phyloP scores from a whole-genome alignment of 2,888 invertebrate genomes.

The Hedya salicella region DNA sequence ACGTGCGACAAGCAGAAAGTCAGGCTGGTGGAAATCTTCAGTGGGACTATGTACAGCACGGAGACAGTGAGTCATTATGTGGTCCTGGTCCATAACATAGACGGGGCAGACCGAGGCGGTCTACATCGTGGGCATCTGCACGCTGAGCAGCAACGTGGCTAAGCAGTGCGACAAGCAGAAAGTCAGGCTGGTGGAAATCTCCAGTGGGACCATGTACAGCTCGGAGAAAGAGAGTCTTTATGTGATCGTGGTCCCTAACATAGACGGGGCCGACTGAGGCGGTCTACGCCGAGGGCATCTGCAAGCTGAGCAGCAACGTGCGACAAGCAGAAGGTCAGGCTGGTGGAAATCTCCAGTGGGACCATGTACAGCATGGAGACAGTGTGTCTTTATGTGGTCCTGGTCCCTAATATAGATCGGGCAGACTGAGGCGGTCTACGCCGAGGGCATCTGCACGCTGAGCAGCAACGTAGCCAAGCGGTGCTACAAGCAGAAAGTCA shows the following conservation, averaged over 20 bases:
- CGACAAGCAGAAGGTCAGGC: constrained; percentile 87
- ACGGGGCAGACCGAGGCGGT: constrained; percentile 64
- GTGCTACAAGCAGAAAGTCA: constrained; percentile 89
- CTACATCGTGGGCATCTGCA: constrained; percentile 87
- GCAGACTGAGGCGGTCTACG: constrained; percentile 63
- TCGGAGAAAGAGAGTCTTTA: constrained; percentile 60
- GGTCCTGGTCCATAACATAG: background rate
- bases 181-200: constrained; percentile 92
- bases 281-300: constrained; percentile 95
- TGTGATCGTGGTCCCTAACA: background rate
- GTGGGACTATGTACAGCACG: constrained; percentile 63
- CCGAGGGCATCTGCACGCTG: constrained; percentile 90
- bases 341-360: constrained; percentile 56
- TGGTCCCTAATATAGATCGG: background rate
- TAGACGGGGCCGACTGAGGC: constrained; percentile 92
- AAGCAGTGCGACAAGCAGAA: constrained; percentile 89
- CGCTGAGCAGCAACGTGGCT: constrained; percentile 94
- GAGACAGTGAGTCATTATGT: no score
- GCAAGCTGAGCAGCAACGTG: constrained; percentile 94
- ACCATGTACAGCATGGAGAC: constrained; percentile 63
- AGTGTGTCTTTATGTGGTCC: no score
- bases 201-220: constrained; percentile 92
- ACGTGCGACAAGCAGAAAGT: constrained; percentile 90
- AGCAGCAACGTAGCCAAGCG: constrained; percentile 92
- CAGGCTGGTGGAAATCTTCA: constrained; percentile 75